Evolutionary conservation across 2,797 vertebrate genomes (phyloP).

Genomic region (Chiroxiphia lanceolata): DNA sequence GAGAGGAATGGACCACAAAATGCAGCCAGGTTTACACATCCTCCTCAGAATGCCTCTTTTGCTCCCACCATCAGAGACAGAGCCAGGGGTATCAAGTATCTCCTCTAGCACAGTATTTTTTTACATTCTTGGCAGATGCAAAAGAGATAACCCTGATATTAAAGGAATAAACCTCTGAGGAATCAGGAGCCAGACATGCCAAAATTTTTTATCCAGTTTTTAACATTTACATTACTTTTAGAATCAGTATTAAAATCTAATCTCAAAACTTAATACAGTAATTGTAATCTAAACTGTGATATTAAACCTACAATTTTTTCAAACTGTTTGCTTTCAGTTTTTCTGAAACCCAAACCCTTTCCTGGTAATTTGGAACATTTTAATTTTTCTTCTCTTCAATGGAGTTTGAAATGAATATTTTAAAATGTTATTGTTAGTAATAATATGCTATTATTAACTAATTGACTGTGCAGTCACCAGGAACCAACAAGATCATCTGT

Average conservation of each 20-base stretch:
- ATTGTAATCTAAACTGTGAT: neutral
- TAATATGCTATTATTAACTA: neutral
- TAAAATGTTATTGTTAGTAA: neutral
- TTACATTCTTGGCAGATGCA: neutral
- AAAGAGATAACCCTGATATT: neutral
- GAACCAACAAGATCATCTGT: neutral
- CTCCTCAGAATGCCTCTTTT: neutral
- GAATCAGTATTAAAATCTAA: neutral
- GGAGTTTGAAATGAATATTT: neutral
- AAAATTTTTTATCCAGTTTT: neutral
- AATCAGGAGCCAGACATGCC: neutral
- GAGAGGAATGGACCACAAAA: neutral
- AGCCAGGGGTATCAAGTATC: neutral
- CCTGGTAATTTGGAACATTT: neutral
- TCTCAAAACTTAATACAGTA: neutral
- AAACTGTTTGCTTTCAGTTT: neutral
- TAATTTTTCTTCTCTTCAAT: neutral
- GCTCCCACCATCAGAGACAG: neutral
- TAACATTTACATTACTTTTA: neutral
- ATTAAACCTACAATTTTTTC: neutral
- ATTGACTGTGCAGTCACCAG: neutral
- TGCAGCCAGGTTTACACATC: neutral
- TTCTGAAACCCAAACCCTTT: neutral
- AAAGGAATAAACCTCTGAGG: neutral
- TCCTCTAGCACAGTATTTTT: neutral